phyloP scores from a whole-genome alignment of 2,888 invertebrate genomes.

The Drosophila lacicola region DNA sequence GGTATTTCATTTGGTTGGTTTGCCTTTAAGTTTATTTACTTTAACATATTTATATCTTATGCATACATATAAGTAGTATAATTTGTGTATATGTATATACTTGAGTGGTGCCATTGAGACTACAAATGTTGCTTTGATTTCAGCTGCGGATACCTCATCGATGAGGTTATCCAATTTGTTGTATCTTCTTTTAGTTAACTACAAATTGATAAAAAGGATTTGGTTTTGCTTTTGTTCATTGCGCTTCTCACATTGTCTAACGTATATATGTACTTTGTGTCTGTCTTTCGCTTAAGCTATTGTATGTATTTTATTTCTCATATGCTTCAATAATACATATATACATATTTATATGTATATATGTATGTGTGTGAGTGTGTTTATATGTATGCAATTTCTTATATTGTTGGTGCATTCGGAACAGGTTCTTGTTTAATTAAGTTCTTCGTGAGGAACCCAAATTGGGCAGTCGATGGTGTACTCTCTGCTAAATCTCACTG shows the following conservation, averaged over 20 bases:
- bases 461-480: constrained; percentile 41
- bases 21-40: constrained; percentile 24
- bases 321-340: constrained; percentile 58
- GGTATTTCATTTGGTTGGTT: constrained; percentile 20
- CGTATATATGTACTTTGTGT: constrained; percentile 23
- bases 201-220: constrained; percentile 62
- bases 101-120: constrained; percentile 64
- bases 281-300: constrained; percentile 33
- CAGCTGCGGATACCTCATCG: constrained; percentile 51
- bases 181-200: constrained; percentile 36
- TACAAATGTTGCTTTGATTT: constrained; percentile 76
- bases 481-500: constrained; percentile 11
- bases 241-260: constrained; percentile 21
- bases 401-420: constrained; percentile 57
- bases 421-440: not conserved
- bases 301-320: constrained; percentile 47
- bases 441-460: not conserved
- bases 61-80: constrained; percentile 4
- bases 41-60: constrained; percentile 35
- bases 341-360: constrained; percentile 29
- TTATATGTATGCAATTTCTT: constrained; percentile 45
- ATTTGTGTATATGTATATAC: constrained; percentile 18
- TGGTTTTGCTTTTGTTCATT: constrained; percentile 27
- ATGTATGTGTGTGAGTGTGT: no score
- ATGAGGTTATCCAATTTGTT: constrained; percentile 16